Evolutionary conservation across 2,888 invertebrate genomes (phyloP), one percentile per base, ranked within the genome.

Genomic region (Dinocampus coccinellae): DNA sequence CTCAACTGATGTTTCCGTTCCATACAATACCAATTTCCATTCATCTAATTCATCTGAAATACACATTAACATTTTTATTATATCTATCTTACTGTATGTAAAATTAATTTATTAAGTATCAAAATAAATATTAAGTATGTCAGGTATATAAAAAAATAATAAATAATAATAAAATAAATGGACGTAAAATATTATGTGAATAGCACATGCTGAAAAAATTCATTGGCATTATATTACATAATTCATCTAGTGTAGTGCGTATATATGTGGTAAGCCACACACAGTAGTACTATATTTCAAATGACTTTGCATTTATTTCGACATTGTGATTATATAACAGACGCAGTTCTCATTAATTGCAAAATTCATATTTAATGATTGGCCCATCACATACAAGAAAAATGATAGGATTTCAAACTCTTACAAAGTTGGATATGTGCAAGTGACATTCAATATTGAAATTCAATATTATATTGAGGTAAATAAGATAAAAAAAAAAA

Each of bases 21-120:
- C 96, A 87, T 95, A 94, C 85, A 96, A 92, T 82, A 94, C 92
- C 82, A 95, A 88, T 86, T 94, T 92, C 95, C 95, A 96, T 79
- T 94, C 93, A 64, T 92, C 91, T 71, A 95, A 72, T 0, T 80
- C 84, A 77, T 84, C 86, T 87, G 84, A 76, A 65, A 77, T 29
- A 74, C 75, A 73, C 66, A 75, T 61, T 16, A 63, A 16, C 6
- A 68, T n/a, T 20, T 3, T 57, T 57, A 29, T 13, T 10, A 57
- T 0, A 16, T 13, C 9, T 57, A 1, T 2, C 9, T 64, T 29
- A 39, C 52, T 3, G 16, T 64, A 24, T 9, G 29, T 3, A 22
- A 11, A 9, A 29, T 29, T 16, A 47, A 16, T 16, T 16, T 47
- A 47, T 9, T 16, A 47, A 16, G 6, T 7, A n/a, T 47, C 0